Evolutionary conservation across 2,113 vertebrate species (phyloP), one percentile per base, ranked within the genome.

Genomic region (Anarhynchus alexandrinus): DNA sequence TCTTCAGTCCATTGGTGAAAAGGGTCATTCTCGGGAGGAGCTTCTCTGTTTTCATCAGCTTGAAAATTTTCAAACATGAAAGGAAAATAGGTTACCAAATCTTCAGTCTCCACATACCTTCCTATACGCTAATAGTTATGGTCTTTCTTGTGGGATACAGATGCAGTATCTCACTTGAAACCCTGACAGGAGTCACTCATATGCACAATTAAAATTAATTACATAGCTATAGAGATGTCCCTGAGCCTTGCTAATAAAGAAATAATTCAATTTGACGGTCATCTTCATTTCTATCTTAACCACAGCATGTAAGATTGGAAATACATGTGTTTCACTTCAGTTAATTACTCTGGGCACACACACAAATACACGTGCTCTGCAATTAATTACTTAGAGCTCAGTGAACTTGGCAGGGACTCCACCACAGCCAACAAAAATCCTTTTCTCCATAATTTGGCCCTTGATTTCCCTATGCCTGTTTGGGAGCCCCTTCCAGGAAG

Each of bases 271-370:
- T 97, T 74, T 97, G 96, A 97, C 9, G 4, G 65, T 96, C 93
- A 88, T 90, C 94, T 97, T 97, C 40, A 85, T 96, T 97, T 97
- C 85, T 92, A 2, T 76, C 86, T 96, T 90, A 97, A 90, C 83
- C 85, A 82, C 47, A 82, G 79, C 1, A 0, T 82, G 71, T 42
- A 58, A 93, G 86, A 93, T 77, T 94, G 82, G 94, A 91, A 94
- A 77, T 92, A 86, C 90, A 86, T 3, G 79, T 86, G 86, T 88
- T 96, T 96, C 73, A 45, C 82, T 94, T 95, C 58, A 90, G 64
- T 83, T 96, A 90, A 97, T 97, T 88, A 62, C 95, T 66, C 58
- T 30, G 55, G 91, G 96, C 18, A 51, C 43, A 30, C 59, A 86
- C 81, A 86, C 62, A 94, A 80, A 87, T 42, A 64, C 62, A 77